Evolutionary conservation across 2,888 invertebrate species (phyloP), one percentile per base, ranked within the genome.

Genomic region (Ecliptopera silaceata): DNA sequence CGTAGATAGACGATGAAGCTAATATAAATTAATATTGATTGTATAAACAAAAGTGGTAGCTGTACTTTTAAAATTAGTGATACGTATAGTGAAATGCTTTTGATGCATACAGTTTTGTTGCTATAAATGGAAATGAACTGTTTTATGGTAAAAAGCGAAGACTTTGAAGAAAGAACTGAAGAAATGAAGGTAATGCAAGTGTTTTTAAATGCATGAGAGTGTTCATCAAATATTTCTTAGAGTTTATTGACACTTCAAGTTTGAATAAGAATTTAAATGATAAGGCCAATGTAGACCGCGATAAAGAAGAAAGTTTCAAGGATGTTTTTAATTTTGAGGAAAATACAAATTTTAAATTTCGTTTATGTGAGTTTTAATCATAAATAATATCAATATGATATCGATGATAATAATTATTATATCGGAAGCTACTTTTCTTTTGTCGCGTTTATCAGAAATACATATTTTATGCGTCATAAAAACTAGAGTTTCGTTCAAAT

Each of bases 241-340:
- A 18, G 34, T 45, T 56, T 44, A 41, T 50, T 38, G 43, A 42
- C 39, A 36, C 34, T 55, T 52, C 43, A 31, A 46, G 42, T 62
- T 61, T 50, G 43, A 39, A 39, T 48, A 44, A 39, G 22, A 57
- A 36, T 32, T 39, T 39, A 49, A 49, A 55, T 48, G 56, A 62
- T 61, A 62, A 57, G 44, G 50, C 17, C 22, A 53, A 59, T 55
- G 39, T 50, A 44, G 42, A 29, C 34, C 18, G 34, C 34, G 64
- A 61, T 59, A 55, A 51, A 34, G 18, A 18, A 64, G 59, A 65
- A 65, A 64, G 61, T 60, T 32, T 41, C 57, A 60, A 61, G 63
- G 56, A 46, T 39, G 22, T 43, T 47, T 26, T 44, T 4, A 38
- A 22, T 49, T 39, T 32, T 11, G 20, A 17, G 5, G n/a, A 44